phyloP scores from a whole-genome alignment of 1,140 invertebrate genomes.

The Aphelenchoides fujianensis region DNA sequence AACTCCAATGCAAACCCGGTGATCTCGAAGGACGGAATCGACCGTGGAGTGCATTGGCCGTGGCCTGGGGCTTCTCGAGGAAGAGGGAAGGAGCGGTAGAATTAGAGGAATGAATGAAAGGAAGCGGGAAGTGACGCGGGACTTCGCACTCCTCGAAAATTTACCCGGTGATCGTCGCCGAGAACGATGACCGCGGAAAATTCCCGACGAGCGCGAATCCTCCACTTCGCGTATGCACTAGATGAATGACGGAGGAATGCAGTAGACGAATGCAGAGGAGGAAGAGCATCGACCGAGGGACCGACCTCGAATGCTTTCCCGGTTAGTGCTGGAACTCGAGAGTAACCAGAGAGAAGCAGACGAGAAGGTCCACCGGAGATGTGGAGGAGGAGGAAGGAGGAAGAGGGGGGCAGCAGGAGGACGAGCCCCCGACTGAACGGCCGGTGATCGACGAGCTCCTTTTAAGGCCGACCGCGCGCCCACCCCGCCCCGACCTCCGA shows the following conservation, averaged over 20 bases:
- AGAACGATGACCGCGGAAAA: background rate
- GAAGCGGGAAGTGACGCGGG: background rate
- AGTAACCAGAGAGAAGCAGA: background rate
- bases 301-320: background rate
- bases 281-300: background rate
- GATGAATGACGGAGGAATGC: background rate
- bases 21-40: background rate
- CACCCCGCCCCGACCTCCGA: too few species aligned
- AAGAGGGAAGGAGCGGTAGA: background rate
- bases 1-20: background rate
- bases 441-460: too few species aligned
- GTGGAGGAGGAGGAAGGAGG: too few species aligned
- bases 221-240: background rate
- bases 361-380: background rate
- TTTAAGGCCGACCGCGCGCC: too few species aligned
- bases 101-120: background rate
- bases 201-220: background rate
- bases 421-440: too few species aligned
- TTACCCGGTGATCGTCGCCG: background rate
- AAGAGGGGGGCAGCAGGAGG: too few species aligned
- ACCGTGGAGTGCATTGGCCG: background rate
- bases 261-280: too few species aligned
- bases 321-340: background rate
- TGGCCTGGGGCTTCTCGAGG: background rate
- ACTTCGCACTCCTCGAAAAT: background rate